Evolutionary conservation across 2,113 vertebrate genomes (phyloP).

Genomic region (Falcunculus frontatus): DNA sequence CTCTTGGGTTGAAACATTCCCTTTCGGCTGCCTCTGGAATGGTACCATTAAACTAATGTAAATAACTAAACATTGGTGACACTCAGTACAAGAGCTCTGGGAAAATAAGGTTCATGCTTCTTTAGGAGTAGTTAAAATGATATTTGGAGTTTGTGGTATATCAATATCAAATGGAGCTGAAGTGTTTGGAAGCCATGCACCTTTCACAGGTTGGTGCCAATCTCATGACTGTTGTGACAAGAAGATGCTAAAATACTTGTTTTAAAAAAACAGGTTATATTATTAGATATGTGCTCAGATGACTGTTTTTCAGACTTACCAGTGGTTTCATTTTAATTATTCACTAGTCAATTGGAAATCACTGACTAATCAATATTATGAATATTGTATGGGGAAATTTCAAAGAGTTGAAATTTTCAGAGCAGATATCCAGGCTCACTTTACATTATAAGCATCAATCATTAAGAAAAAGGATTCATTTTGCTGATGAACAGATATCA

Average conservation of each 20-base stretch:
- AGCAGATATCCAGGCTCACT: neutral
- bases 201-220: neutral
- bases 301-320: neutral
- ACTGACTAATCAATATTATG: neutral
- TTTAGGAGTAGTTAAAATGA: neutral
- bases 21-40: neutral
- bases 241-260: neutral
- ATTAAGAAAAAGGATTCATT: neutral
- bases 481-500: neutral
- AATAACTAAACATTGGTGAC: neutral
- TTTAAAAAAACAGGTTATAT: neutral
- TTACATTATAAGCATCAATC: neutral
- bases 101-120: neutral
- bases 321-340: neutral
- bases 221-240: neutral
- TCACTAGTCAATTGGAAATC: neutral
- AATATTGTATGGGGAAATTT: neutral
- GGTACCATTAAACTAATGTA: neutral
- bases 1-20: neutral
- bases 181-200: neutral
- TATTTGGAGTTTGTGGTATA: neutral
- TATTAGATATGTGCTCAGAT: neutral
- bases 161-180: neutral
- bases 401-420: neutral
- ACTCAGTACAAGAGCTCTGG: neutral